phyloP scores from a whole-genome alignment of 2,797 vertebrate genomes.

The Percopsis omiscomaycus region DNA sequence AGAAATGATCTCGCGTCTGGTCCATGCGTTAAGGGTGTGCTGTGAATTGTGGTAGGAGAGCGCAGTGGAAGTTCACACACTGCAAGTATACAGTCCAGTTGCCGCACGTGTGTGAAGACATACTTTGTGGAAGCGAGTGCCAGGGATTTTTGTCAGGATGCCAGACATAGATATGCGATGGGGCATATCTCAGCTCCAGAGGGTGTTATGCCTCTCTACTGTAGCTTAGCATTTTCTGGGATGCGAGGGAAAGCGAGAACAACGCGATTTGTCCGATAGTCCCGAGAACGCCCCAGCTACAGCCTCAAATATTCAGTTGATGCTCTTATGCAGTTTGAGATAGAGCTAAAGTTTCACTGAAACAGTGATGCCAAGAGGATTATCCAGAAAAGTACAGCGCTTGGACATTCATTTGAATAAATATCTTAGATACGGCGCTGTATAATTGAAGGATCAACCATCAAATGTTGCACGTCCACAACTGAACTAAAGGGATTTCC shows the following conservation, averaged over 20 bases:
- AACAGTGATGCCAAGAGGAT: not conserved
- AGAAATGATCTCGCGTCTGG: conserved; percentile 38
- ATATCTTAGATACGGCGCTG: conserved; percentile 8
- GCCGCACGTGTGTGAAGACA: conserved; percentile 65
- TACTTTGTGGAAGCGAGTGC: conserved; percentile 68
- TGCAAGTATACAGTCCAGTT: conserved; percentile 46
- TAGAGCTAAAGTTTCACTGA: not conserved
- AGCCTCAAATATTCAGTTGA: not conserved
- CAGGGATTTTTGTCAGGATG: conserved; percentile 75
- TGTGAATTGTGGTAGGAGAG: conserved; percentile 36
- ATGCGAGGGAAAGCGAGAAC: conserved; percentile 25
- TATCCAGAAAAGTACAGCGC: not conserved
- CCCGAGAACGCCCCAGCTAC: not conserved
- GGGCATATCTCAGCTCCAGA: conserved; percentile 56
- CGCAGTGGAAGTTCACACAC: conserved; percentile 28
- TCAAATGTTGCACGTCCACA: conserved; percentile 28
- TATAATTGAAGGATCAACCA: conserved; percentile 13
- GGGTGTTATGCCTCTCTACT: conserved; percentile 37
- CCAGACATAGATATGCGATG: conserved; percentile 70
- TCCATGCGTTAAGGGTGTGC: conserved; percentile 36
- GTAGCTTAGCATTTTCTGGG: conserved; percentile 30
- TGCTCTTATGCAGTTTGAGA: not conserved
- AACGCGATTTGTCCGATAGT: conserved; percentile 55
- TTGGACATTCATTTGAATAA: not conserved
- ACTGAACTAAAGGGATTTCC: conserved; percentile 52